Percentiles rank a stretch among this genome's conserved stretches.
Conservation (phyloP, 2,797 vertebrate genomes). For the Falco rusticolus region DNA sequence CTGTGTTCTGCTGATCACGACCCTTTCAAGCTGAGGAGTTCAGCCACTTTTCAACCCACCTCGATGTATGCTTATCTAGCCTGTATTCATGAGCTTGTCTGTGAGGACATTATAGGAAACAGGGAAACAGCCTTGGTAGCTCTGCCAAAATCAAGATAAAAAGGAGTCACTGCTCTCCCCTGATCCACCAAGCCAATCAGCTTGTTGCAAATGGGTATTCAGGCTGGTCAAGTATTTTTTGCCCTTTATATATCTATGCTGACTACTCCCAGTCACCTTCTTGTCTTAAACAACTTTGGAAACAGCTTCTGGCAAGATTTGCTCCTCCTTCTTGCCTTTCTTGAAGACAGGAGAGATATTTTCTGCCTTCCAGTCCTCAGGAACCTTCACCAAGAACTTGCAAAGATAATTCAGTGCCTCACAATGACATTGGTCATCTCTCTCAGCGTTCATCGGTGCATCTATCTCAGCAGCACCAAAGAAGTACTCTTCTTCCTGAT, state of each 20-base stretch:
- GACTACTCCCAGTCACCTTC: background rate
- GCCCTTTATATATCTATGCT: background rate
- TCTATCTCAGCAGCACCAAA: background rate
- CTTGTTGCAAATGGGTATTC: background rate
- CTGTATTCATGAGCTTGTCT: background rate
- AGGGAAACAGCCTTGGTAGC: background rate
- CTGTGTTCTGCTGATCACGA: background rate
- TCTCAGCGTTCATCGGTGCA: background rate
- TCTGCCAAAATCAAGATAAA: background rate
- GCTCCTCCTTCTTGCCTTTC: background rate
- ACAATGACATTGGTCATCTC: background rate
- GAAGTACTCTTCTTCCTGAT: background rate
- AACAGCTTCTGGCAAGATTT: background rate
- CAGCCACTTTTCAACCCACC: background rate
- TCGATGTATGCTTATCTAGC: background rate
- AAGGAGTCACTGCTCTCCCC: background rate
- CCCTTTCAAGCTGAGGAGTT: background rate
- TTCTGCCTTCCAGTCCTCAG: background rate
- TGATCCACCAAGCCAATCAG: background rate
- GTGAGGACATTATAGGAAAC: background rate
- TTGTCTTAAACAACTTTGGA: background rate
- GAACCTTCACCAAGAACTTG: background rate
- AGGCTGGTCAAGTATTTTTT: background rate
- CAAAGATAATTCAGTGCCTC: background rate
- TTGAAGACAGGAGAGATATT: background rate